Evolutionary conservation across 1,140 invertebrate species (phyloP).

Genomic region (Lethrus apterus): DNA sequence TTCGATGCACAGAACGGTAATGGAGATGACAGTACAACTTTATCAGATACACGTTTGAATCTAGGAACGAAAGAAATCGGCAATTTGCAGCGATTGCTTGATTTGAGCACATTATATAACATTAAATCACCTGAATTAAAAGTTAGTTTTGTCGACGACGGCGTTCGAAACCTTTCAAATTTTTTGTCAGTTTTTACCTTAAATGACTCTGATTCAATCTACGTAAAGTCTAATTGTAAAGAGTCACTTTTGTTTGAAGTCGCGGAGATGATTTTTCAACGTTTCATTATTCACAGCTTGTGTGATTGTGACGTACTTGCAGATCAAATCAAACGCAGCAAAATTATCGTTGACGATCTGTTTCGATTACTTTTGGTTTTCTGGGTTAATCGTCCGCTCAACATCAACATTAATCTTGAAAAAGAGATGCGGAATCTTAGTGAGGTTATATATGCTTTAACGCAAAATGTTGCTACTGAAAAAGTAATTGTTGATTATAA

Average conservation of each 20-base stretch:
- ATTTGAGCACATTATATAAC: constrained; percentile 33
- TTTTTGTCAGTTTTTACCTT: constrained; percentile 53
- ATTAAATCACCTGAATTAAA: constrained; percentile 25
- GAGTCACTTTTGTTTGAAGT: constrained; percentile 41
- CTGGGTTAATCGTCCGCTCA: constrained; percentile 52
- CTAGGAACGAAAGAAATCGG: constrained; percentile 35
- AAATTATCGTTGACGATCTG: constrained; percentile 50
- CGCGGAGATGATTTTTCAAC: constrained; percentile 54
- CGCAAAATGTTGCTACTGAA: constrained; percentile 40
- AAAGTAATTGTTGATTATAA: constrained; percentile 50
- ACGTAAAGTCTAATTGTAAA: constrained; percentile 40
- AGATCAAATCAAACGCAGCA: constrained; percentile 35
- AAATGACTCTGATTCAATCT: constrained; percentile 36
- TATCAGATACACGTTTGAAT: constrained; percentile 19
- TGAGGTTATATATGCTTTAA: constrained; percentile 41
- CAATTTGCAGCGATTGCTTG: constrained; percentile 39
- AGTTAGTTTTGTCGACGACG: constrained; percentile 34
- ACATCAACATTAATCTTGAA: constrained; percentile 43
- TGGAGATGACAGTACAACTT: constrained; percentile 18
- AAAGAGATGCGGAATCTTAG: constrained; percentile 47
- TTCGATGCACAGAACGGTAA: constrained; percentile 17
- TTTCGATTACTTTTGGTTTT: constrained; percentile 58
- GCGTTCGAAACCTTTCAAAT: constrained; percentile 29
- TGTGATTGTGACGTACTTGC: background rate
- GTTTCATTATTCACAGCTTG: constrained; percentile 41